A percentile compares a stretch with the other conserved stretches of the same genome.
Conservation (phyloP, 2,113 vertebrate species). For the Gambusia holbrooki region DNA sequence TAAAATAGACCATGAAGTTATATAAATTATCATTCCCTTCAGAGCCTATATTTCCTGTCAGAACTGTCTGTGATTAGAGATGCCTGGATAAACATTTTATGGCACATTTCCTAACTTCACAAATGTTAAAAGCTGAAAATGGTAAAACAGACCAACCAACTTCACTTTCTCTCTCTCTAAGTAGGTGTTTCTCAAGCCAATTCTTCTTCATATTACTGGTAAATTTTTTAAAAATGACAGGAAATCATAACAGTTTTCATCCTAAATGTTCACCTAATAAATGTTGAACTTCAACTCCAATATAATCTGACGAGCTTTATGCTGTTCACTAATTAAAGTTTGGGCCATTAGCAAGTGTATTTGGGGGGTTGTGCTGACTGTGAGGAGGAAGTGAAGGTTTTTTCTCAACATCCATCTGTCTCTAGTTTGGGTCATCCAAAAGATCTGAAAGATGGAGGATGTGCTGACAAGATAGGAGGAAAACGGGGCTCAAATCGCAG, state of each 20-base stretch:
- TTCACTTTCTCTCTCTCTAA: neutral
- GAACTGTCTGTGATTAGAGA: neutral
- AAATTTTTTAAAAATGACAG: neutral
- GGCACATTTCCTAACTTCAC: neutral
- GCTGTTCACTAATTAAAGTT: neutral
- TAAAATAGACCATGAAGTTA: too few species aligned
- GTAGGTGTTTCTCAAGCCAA: too few species aligned
- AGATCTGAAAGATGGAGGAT: constrained; percentile 50
- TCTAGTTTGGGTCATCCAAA: constrained; percentile 42
- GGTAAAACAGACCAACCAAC: neutral
- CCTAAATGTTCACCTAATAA: neutral
- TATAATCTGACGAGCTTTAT: neutral
- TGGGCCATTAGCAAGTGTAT: neutral
- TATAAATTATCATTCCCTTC: too few species aligned
- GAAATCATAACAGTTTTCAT: neutral
- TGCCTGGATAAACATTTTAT: neutral
- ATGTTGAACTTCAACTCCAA: neutral
- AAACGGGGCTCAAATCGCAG: constrained; percentile 18
- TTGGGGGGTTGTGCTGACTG: constrained; percentile 31
- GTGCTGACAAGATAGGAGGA: constrained; percentile 36
- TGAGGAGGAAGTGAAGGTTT: constrained; percentile 25
- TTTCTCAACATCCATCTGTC: constrained; percentile 55
- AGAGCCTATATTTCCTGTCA: too few species aligned
- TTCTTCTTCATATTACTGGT: too few species aligned
- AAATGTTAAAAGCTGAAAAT: neutral